Conservation (phyloP, 2,113 vertebrate species). For the Grus americana region DNA sequence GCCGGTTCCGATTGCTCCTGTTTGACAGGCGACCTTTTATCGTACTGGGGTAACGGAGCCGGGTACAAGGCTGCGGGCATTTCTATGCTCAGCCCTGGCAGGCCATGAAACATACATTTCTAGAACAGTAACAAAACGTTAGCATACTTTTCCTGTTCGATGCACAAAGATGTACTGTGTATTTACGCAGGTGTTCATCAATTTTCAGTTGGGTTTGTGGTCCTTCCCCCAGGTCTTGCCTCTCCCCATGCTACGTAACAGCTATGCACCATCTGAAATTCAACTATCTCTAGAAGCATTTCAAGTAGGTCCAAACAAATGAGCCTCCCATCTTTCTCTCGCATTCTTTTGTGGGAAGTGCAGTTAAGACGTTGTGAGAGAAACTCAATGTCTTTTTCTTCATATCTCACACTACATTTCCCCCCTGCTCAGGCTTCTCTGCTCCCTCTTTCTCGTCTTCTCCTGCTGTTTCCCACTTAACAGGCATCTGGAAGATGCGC, state of each 20-base stretch:
- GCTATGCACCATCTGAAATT: background rate
- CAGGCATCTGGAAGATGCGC: background rate
- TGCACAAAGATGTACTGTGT: background rate
- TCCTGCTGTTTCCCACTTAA: background rate
- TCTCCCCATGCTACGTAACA: background rate
- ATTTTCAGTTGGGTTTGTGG: background rate
- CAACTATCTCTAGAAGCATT: background rate
- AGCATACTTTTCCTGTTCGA: background rate
- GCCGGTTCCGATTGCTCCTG: constrained; percentile 69
- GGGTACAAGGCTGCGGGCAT: constrained; percentile 89
- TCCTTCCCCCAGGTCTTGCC: background rate
- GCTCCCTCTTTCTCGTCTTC: background rate
- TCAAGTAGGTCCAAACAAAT: background rate
- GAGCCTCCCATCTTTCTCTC: background rate
- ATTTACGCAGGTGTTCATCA: background rate
- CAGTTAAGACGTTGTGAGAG: background rate
- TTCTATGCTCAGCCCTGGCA: constrained; percentile 89
- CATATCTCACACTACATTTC: background rate
- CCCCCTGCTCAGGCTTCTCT: background rate
- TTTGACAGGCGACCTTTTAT: constrained; percentile 73
- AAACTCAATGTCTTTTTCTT: background rate
- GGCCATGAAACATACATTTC: constrained; percentile 94
- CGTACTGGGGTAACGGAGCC: constrained; percentile 89
- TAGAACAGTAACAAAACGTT: constrained; percentile 31
- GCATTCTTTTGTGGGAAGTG: background rate